Conservation (phyloP, 2,113 vertebrate species). For the Cephalopholis sonnerati region DNA sequence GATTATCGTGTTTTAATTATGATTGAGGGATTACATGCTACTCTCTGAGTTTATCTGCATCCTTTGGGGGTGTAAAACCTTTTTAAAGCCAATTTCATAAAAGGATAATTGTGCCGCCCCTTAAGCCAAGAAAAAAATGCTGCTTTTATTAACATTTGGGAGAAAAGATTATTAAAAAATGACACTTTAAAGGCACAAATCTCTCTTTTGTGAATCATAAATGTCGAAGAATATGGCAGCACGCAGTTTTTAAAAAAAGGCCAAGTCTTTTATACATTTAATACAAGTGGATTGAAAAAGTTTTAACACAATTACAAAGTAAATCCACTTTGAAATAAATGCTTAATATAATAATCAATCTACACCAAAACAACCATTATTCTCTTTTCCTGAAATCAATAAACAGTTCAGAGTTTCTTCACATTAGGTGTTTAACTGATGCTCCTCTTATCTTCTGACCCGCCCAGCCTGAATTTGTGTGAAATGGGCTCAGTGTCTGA, state of each 20-base stretch:
- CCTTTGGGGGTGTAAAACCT: slow-evolving; percentile 67
- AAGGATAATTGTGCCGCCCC: slow-evolving; percentile 57
- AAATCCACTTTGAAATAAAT: slow-evolving; percentile 27
- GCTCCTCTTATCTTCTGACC: slow-evolving; percentile 43
- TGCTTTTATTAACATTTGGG: slow-evolving; percentile 63
- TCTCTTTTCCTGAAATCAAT: slow-evolving; percentile 50
- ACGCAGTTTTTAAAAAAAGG: background rate
- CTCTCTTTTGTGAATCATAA: slow-evolving; percentile 23
- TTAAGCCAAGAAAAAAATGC: slow-evolving; percentile 37
- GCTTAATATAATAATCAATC: slow-evolving; percentile 46
- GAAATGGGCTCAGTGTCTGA: slow-evolving; percentile 32
- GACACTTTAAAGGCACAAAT: slow-evolving; percentile 36
- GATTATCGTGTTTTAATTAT: slow-evolving; percentile 74
- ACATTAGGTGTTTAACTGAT: slow-evolving; percentile 49
- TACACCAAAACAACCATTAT: slow-evolving; percentile 21
- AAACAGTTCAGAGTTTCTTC: slow-evolving; percentile 26
- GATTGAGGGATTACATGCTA: slow-evolving; percentile 73
- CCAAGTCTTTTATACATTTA: background rate
- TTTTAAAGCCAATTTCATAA: slow-evolving; percentile 73
- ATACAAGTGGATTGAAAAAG: slow-evolving; percentile 19
- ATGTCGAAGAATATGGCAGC: background rate
- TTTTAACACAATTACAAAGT: slow-evolving; percentile 20
- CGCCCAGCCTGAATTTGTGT: slow-evolving; percentile 34
- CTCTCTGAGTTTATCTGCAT: slow-evolving; percentile 67
- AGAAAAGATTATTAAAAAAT: slow-evolving; percentile 48